A percentile compares a stretch with the other conserved stretches of the same genome.
These are phyloP conservation scores for Mus musculus DNA, from an alignment of 2,113 vertebrate genomes.

Conservation along the genomic window DNA sequence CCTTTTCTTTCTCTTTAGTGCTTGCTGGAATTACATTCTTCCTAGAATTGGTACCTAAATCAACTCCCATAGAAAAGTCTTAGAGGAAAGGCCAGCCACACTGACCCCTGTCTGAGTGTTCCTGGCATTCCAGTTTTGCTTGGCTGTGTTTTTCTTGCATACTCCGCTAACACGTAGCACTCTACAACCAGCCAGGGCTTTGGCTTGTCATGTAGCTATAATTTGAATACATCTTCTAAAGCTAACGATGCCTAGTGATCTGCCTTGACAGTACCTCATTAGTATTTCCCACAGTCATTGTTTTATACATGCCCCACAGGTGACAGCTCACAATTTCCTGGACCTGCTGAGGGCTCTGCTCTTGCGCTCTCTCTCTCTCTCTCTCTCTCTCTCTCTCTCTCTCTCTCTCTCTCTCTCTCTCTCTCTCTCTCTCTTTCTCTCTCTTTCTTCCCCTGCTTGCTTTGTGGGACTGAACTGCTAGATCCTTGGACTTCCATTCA, in stretches of 20 bases:
- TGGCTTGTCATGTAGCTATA: neutral
- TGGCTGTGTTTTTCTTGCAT: neutral
- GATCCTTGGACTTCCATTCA: too few relatives aligned
- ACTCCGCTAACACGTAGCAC: neutral
- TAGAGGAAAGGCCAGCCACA: slow-evolving; percentile 15
- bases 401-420: too few relatives aligned
- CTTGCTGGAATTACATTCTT: slow-evolving; percentile 16
- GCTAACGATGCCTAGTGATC: neutral
- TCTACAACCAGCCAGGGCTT: slow-evolving; percentile 37
- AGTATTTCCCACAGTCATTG: neutral
- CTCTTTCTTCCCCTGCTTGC: too few relatives aligned
- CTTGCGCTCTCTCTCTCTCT: too few relatives aligned
- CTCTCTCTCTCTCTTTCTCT: too few relatives aligned
- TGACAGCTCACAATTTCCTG: slow-evolving; percentile 16
- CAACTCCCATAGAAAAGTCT: slow-evolving; percentile 53
- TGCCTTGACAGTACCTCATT: slow-evolving; percentile 5
- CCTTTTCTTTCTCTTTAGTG: neutral
- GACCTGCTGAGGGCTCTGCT: slow-evolving; percentile 19
- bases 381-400: too few relatives aligned
- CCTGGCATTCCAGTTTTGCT: slow-evolving; percentile 6
- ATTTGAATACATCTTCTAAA: slow-evolving; percentile 6
- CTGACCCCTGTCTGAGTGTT: neutral
- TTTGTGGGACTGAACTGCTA: too few relatives aligned
- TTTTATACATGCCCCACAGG: neutral
- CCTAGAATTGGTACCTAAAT: slow-evolving; percentile 1